Conservation (phyloP, 2,888 invertebrate species). For the Craniophora ligustri region DNA sequence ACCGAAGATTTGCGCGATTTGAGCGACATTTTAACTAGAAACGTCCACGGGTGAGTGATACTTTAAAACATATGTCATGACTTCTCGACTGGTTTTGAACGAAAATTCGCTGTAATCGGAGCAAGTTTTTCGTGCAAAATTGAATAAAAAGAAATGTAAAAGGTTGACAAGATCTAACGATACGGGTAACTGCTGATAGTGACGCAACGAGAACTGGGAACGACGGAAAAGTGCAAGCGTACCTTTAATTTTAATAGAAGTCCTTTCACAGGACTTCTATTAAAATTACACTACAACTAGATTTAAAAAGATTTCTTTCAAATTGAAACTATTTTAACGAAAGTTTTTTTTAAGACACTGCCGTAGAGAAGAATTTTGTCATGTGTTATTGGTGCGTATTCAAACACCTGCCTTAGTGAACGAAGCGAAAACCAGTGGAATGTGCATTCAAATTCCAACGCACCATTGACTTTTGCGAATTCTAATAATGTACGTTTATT, state of each 20-base stretch:
- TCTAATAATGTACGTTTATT: no score
- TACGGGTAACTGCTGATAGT: conserved; percentile 11
- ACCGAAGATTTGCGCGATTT: no score
- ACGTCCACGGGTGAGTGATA: no score
- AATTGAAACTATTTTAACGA: not conserved
- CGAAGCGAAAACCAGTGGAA: no score
- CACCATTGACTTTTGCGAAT: no score
- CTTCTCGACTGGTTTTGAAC: no score
- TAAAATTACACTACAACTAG: no score
- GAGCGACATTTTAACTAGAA: no score
- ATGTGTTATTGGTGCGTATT: not conserved
- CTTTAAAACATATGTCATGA: no score
- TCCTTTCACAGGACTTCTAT: no score
- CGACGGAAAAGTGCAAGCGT: conserved; percentile 8
- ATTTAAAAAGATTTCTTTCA: not conserved
- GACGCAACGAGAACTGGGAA: not conserved
- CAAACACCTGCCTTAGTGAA: no score
- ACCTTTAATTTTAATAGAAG: not conserved
- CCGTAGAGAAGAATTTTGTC: not conserved
- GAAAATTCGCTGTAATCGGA: not conserved
- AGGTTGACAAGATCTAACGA: not conserved
- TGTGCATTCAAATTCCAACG: no score
- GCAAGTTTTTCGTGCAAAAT: not conserved
- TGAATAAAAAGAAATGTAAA: not conserved
- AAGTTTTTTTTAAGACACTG: not conserved